Percentiles rank a stretch among this genome's conserved stretches.
Evolutionary conservation across 2,888 invertebrate genomes (phyloP).

Genomic region (Rhamnusium bicolor): DNA sequence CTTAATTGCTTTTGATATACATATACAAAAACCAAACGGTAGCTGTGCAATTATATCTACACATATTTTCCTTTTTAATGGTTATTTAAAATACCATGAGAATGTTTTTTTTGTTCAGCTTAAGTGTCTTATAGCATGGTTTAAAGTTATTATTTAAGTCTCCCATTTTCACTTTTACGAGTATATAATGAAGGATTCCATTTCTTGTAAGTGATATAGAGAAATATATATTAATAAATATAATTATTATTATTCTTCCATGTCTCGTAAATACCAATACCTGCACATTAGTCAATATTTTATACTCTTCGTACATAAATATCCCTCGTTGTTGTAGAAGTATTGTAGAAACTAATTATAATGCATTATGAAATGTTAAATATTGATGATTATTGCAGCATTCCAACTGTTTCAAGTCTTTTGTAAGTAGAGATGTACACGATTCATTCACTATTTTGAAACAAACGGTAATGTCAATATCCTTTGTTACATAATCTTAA

Average conservation of each 20-base stretch:
- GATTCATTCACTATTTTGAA: neutral
- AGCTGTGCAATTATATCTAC: constrained; percentile 2
- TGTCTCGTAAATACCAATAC: neutral
- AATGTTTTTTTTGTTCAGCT: constrained; percentile 14
- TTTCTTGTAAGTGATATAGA: neutral
- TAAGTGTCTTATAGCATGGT: constrained; percentile 28
- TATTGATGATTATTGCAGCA: neutral
- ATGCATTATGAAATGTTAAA: neutral
- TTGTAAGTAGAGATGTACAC: neutral
- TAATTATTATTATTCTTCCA: neutral
- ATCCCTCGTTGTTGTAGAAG: neutral
- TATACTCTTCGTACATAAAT: neutral
- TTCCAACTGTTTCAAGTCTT: neutral
- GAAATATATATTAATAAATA: neutral
- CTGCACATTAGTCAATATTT: neutral
- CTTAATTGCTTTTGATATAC: neutral
- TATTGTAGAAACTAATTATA: neutral
- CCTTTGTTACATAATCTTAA: neutral
- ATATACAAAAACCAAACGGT: constrained; percentile 11
- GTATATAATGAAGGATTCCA: constrained; percentile 6
- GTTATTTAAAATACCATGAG: constrained; percentile 17
- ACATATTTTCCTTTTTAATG: neutral
- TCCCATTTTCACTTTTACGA: constrained; percentile 23
- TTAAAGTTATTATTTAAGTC: constrained; percentile 11
- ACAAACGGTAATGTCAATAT: neutral